Conservation (phyloP, 2,888 invertebrate species). For the Altica lythri region DNA sequence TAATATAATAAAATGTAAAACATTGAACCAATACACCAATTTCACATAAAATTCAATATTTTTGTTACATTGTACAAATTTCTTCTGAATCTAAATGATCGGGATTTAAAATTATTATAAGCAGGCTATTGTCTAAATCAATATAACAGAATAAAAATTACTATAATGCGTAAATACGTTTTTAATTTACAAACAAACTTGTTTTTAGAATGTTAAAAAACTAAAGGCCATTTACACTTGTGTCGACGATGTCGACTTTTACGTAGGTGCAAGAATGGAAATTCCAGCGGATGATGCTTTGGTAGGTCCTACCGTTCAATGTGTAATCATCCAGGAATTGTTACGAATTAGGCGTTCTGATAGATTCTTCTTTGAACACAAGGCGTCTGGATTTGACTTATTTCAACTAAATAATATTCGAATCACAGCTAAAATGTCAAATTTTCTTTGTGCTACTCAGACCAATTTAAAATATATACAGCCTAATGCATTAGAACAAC, state of each 20-base stretch:
- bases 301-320: constrained; percentile 84
- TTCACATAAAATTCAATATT: too few relatives aligned
- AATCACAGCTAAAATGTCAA: constrained; percentile 70
- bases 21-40: too few relatives aligned
- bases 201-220: constrained; percentile 65
- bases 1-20: too few relatives aligned
- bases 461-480: constrained; percentile 70
- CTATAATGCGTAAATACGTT: neutral
- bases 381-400: constrained; percentile 65
- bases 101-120: too few relatives aligned
- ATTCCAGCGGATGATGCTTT: constrained; percentile 72
- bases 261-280: constrained; percentile 83
- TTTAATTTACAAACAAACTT: neutral
- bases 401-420: constrained; percentile 80
- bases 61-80: too few relatives aligned
- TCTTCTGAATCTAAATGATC: too few relatives aligned
- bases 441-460: constrained; percentile 79
- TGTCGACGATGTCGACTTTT: constrained; percentile 81
- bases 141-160: too few relatives aligned
- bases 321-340: constrained; percentile 85
- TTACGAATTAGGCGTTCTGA: constrained; percentile 81
- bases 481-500: neutral
- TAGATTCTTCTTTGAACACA: constrained; percentile 79
- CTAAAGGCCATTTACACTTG: constrained; percentile 68
- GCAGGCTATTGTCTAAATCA: too few relatives aligned